These are phyloP conservation scores for Acridotheres tristis DNA, from an alignment of 2,797 vertebrate genomes.

Conservation along the genomic window DNA sequence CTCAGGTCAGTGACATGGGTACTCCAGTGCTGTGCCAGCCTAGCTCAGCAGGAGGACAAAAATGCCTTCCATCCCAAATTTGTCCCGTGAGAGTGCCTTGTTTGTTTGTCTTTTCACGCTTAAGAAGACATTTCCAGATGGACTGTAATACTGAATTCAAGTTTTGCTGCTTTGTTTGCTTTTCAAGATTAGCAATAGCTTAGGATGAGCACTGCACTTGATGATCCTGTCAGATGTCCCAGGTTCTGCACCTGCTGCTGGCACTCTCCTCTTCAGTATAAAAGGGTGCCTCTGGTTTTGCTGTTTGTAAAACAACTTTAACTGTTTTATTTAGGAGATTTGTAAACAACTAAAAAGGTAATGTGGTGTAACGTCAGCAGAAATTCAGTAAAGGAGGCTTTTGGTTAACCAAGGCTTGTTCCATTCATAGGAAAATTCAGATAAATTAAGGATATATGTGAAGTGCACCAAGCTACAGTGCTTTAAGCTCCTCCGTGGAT, in stretches of 20 bases:
- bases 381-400: neutral
- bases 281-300: neutral
- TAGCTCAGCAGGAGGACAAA: neutral
- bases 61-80: neutral
- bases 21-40: neutral
- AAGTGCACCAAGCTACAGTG: neutral
- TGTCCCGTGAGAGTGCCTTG: neutral
- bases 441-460: neutral
- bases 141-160: neutral
- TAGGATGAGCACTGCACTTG: neutral
- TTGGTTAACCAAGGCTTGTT: neutral
- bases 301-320: neutral
- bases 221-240: neutral
- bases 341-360: neutral
- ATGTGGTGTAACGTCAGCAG: neutral
- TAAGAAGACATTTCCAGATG: neutral
- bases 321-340: neutral
- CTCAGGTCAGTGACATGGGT: neutral
- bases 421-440: neutral
- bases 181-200: conserved; percentile 9
- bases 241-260: neutral
- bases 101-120: neutral
- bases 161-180: neutral
- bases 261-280: neutral
- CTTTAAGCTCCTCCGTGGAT: conserved; percentile 39